Conservation (phyloP, 2,888 invertebrate genomes). For the Pherbina coryleti region DNA sequence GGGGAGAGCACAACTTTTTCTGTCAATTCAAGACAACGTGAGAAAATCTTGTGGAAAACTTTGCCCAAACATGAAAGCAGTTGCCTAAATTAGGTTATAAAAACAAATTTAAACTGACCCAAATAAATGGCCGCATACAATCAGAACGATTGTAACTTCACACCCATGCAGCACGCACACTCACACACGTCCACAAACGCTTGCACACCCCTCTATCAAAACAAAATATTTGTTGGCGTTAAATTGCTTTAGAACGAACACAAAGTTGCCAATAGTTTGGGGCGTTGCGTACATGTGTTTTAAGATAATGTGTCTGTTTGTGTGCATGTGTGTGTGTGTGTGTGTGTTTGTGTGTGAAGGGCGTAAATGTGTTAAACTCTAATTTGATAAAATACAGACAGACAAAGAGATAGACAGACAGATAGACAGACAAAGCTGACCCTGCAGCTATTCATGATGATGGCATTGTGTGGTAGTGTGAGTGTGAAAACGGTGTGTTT, state of each 20-base stretch:
- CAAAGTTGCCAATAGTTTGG: neutral
- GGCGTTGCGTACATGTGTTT: conserved; percentile 13
- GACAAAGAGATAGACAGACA: neutral
- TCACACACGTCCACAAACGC: neutral
- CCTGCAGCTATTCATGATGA: too few species aligned
- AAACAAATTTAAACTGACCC: conserved; percentile 41
- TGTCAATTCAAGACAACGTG: too few species aligned
- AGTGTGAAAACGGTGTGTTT: too few species aligned
- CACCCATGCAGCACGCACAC: neutral
- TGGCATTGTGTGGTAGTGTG: too few species aligned
- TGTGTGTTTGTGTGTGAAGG: conserved; percentile 22
- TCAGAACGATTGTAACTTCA: neutral
- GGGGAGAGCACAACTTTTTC: neutral
- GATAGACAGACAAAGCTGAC: too few species aligned
- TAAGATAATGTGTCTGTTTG: neutral
- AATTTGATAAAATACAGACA: conserved; percentile 10
- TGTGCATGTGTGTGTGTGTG: neutral
- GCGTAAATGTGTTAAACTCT: conserved; percentile 3
- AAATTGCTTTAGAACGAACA: conserved; percentile 7
- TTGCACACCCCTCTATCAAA: neutral
- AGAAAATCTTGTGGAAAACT: neutral
- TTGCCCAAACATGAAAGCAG: neutral
- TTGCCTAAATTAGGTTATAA: conserved; percentile 39
- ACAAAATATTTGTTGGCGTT: neutral
- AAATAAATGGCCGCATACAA: conserved; percentile 22